Percentiles rank a stretch among this genome's conserved stretches.
Conservation (phyloP, 2,888 invertebrate genomes). For the Helicoverpa assulta region DNA sequence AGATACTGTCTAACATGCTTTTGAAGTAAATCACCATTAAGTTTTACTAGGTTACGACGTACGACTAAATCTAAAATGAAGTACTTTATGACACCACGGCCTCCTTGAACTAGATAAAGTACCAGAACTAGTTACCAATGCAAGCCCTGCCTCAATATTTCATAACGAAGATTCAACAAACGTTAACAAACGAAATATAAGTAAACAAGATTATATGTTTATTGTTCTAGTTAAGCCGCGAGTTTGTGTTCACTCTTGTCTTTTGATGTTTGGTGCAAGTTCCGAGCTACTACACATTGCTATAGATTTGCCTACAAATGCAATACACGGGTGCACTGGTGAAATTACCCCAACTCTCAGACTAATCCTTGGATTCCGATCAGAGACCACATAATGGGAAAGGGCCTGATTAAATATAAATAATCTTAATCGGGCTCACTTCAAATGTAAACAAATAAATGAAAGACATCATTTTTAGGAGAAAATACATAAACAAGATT, state of each 20-base stretch:
- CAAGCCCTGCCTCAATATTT: constrained; percentile 8
- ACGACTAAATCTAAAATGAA: not conserved
- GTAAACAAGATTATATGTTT: constrained; percentile 49
- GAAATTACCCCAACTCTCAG: too few species aligned
- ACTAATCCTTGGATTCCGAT: too few species aligned
- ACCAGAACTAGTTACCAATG: not conserved
- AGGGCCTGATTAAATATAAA: too few species aligned
- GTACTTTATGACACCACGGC: not conserved
- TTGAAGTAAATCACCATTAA: not conserved
- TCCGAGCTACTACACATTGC: not conserved
- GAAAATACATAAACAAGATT: not conserved
- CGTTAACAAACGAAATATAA: constrained; percentile 14
- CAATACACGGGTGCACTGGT: too few species aligned
- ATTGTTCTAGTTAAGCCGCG: constrained; percentile 29
- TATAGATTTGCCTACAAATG: too few species aligned
- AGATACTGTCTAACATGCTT: not conserved
- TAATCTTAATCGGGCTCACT: too few species aligned
- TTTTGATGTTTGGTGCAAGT: constrained; percentile 22
- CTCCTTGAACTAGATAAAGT: constrained; percentile 2
- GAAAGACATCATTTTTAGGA: not conserved
- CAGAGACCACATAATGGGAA: too few species aligned
- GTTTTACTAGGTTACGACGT: not conserved
- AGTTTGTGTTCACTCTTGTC: constrained; percentile 15
- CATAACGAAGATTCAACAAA: constrained; percentile 31
- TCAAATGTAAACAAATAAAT: not conserved